Base-by-base conservation (phyloP, 2,888 invertebrate genomes). In the Toxonevra muliebris region DNA sequence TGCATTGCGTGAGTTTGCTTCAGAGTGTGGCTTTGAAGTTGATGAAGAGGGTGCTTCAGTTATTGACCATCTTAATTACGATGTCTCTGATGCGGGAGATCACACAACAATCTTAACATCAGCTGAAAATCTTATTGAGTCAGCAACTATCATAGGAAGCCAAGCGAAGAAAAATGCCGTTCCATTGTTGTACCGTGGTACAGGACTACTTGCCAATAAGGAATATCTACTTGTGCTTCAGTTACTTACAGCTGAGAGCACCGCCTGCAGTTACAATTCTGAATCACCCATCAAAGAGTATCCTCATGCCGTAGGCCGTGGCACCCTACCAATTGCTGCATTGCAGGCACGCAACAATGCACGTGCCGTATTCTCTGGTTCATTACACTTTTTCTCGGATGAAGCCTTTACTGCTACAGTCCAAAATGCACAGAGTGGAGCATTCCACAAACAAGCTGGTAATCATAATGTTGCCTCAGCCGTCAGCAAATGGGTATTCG, bases 331-430 rank as follows among this genome's bases (percentile, higher is more conserved):
- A 58, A 93, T 99, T 73, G 97, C 97, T 19, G 98, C 95, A 0
- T 88, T 99, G 19, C 99, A 99, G 87, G 98, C 99, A 0, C 89
- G 99, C 72, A 99, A 99, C 87, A 99, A 99, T 86, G 99, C 99
- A 0, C 90, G 99, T 72, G 96, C 98, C 61, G 90, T 98, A 1
- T 96, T 99, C 86, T 94, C 97, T 75, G 99, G 99, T 1, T 99
- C 98, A 0, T 85, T 99, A 59, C 93, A 93, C 77, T 97, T 99
- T 88, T 99, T 99, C 87, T 97, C 97, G 30, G 97, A 99, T 86
- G 95, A 96, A 79, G 97, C 96, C 71, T 96, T 98, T 83, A 91
- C 91, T 65, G 90, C 95, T 2, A 83, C 91, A 4, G 91, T 97
- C 4, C 90, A 94, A 81, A 93, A 92, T 84, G 90, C 89, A n/a